phyloP scores from a whole-genome alignment of 92 coral and sea anemone genomes.

The Anthopleura xanthogrammica region DNA sequence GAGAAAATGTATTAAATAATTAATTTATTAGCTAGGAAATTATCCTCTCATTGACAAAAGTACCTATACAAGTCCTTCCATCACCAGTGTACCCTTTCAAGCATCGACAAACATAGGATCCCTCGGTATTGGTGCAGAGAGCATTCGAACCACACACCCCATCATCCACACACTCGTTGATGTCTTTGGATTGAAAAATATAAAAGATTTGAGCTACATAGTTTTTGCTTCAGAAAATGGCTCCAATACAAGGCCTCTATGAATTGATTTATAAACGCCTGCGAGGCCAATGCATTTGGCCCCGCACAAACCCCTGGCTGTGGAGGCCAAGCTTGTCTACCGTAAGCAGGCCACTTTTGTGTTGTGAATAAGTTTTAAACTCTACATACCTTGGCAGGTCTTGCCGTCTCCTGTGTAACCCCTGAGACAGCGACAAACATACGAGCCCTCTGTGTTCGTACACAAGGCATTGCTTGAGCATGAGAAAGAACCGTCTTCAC shows the following conservation, averaged over 20 bases:
- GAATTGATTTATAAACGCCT: too few species aligned
- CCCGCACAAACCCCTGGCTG: too few species aligned
- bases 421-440: conserved; percentile 55
- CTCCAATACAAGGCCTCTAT: too few species aligned
- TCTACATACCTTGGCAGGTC: conserved; percentile 51
- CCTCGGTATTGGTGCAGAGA: conserved; percentile 49
- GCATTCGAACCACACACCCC: conserved; percentile 50
- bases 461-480: conserved; percentile 59
- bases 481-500: conserved; percentile 21
- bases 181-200: conserved; percentile 27
- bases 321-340: too few species aligned
- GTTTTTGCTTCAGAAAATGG: too few species aligned
- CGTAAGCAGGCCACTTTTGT: too few species aligned
- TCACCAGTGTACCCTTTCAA: conserved; percentile 54
- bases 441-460: conserved; percentile 61
- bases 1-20: too few species aligned
- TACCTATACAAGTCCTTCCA: conserved; percentile 61
- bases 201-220: too few species aligned
- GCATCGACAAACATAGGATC: conserved; percentile 63
- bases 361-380: too few species aligned
- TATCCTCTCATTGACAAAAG: too few species aligned
- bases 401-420: conserved; percentile 79
- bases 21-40: too few species aligned
- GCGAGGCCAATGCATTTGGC: too few species aligned
- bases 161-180: conserved; percentile 39